Evolutionary conservation across 1,140 invertebrate species (phyloP), one percentile per base, ranked within the genome.

Genomic region (Chymomyza costata): DNA sequence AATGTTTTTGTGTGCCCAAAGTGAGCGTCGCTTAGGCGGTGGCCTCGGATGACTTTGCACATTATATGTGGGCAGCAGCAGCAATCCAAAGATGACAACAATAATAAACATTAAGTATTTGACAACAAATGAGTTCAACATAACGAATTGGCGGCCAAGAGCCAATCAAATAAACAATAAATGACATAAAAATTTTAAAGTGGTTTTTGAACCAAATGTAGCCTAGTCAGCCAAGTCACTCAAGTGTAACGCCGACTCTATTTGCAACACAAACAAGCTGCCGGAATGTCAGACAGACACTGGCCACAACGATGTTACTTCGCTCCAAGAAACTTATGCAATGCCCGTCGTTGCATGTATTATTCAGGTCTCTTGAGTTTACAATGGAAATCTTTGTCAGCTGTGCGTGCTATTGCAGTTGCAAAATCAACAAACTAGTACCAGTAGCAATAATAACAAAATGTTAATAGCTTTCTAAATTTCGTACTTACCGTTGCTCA

Each of bases 1-100:
- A 47, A 84, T 74, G 43, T 81, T 84, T 69, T 82, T 81, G 32
- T 57, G 68, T 30, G 78, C 68, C 76, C 76, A 84, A 17, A 83
- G 59, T 32, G 82, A 83, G 41, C 82, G 82, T 14, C 81, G 64
- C 40, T 69, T 76, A 45, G 82, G 82, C 49, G 81, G 66, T 17
- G 82, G 82, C 60, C 83, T 83, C 25, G 82, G 82, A 69, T 84
- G 76, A 78, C 82, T 84, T 56, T 70, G 73, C 76, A 68, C 48
- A 46, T 52, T 55, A 63, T 11, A 38, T 55, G 43, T 43, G 40
- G 41, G 56, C 59, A 56, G n/a, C n/a, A n/a, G n/a, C n/a, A 69
- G 46, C 51, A 55, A 60, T 71, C 62, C 58, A 59, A 71, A 63
- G 60, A 61, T 78, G 73, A 71, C 66, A 71, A 65, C 78, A 53